Evolutionary conservation across 1,140 invertebrate genomes (phyloP), one percentile per base, ranked within the genome.

Genomic region (Neodiprion virginianus): DNA sequence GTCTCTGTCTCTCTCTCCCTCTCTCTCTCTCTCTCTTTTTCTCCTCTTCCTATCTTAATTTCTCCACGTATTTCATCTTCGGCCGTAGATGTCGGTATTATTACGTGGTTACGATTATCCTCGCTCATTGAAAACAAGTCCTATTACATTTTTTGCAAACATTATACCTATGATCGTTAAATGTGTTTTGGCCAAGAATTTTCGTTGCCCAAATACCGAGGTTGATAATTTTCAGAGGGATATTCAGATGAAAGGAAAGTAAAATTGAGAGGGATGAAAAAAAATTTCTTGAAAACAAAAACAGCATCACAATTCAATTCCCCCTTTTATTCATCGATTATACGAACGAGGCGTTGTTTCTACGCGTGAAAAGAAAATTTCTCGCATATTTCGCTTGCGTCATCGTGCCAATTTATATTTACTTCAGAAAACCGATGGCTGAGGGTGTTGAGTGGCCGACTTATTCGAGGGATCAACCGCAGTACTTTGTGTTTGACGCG

Each of bases 401-500:
- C 28, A 40, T 40, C 28, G 28, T 40, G 28, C 28, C 28, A 40
- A 40, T 69, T 69, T 69, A 11, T 21, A 23, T 50, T 77, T 81
- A 82, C 91, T 91, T 40, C 88, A 96, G 97, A 84, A 93, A 95
- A 91, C 95, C 97, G 75, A 91, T 95, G 82, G 90, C 92, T 76
- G 92, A 95, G 67, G 94, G 95, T 74, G 91, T 93, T 71, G 93
- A 95, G 75, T 98, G 97, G 97, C 97, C 96, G 11, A 87, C 94
- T 74, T 98, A 98, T 89, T 95, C 94, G 7, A 92, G 92, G 76
- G 92, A 94, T 40, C 92, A 95, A 78, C 95, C 96, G 21, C 92
- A 95, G 83, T 98, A 98, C 85, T 96, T 96, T 84, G 95, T 96
- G 79, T 95, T 97, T 84, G 94, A 97, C 77, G 94, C 95, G 0